Percentiles rank a stretch among this genome's conserved stretches.
Evolutionary conservation across 2,888 invertebrate genomes (phyloP).

Genomic region (Podotricha telesiphe): DNA sequence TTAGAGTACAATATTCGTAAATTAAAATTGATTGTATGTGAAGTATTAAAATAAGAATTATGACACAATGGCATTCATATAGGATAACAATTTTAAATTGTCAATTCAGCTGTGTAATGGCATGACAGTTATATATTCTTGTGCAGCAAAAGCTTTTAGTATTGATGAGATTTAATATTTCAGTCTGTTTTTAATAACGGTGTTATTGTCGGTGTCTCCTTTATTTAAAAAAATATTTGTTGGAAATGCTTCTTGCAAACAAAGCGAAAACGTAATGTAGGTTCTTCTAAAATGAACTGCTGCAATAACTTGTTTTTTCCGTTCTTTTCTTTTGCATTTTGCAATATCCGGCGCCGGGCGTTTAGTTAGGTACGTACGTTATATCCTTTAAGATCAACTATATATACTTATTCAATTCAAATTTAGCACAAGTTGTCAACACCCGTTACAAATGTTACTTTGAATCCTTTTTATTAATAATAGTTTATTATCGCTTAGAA

Average conservation of each 20-base stretch:
- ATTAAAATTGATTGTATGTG: slow-evolving; percentile 39
- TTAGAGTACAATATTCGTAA: slow-evolving; percentile 42
- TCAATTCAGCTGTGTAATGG: slow-evolving; percentile 18
- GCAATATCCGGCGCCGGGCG: background rate
- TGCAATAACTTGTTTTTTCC: background rate
- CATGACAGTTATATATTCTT: slow-evolving; percentile 20
- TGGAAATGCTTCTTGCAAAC: slow-evolving; percentile 15
- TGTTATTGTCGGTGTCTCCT: slow-evolving; percentile 9
- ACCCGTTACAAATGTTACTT: too few species aligned
- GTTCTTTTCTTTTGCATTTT: background rate
- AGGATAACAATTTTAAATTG: slow-evolving; percentile 10
- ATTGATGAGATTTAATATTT: slow-evolving; percentile 16
- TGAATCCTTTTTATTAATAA: too few species aligned
- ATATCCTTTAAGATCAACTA: background rate
- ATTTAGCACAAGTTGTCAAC: too few species aligned
- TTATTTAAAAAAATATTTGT: slow-evolving; percentile 5
- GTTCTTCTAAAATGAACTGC: slow-evolving; percentile 8
- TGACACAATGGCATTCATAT: slow-evolving; percentile 18
- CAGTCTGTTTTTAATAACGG: slow-evolving; percentile 11
- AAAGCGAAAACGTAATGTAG: background rate
- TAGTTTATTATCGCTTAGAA: too few species aligned
- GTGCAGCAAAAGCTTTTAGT: slow-evolving; percentile 21
- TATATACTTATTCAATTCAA: too few species aligned
- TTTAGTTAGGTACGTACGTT: background rate
- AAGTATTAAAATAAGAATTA: slow-evolving; percentile 25